A percentile compares a stretch with the other conserved stretches of the same genome.
These are phyloP conservation scores for Dysmachus trigonus DNA, from an alignment of 2,888 invertebrate genomes.

Conservation along the genomic window DNA sequence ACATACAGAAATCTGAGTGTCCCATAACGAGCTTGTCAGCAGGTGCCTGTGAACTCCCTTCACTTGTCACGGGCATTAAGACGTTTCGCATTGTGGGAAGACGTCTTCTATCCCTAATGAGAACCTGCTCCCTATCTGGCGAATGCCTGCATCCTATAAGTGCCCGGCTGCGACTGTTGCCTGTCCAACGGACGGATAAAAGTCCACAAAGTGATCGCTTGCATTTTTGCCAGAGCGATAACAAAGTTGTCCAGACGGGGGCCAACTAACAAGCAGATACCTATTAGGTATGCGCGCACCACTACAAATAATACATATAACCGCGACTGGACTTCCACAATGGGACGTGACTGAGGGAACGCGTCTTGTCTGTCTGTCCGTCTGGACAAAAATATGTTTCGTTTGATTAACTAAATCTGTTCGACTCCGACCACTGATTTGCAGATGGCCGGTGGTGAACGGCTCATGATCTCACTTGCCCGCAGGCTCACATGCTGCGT, in stretches of 20 bases:
- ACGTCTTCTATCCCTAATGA: neutral
- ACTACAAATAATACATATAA: too few relatives aligned
- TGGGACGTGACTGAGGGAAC: neutral
- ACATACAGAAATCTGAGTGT: neutral
- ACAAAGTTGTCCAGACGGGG: neutral
- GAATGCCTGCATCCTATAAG: neutral
- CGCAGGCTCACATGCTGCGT: neutral
- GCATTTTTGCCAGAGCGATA: constrained; percentile 6
- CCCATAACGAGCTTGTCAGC: constrained; percentile 17
- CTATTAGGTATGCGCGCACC: neutral
- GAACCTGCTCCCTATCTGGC: neutral
- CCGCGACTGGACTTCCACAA: neutral
- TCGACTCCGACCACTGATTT: neutral
- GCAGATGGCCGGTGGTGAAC: neutral
- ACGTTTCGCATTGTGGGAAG: constrained; percentile 16
- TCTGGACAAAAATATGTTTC: neutral
- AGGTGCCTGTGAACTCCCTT: neutral
- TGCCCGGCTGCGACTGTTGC: neutral
- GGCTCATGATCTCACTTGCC: neutral
- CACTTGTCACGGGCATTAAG: constrained; percentile 7
- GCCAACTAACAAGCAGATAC: neutral
- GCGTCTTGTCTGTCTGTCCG: neutral
- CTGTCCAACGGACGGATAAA: neutral
- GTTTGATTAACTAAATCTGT: neutral
- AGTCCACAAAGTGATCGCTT: neutral